Evolutionary conservation across 2,888 invertebrate genomes (phyloP).

Genomic region (Nemotelus nigrinus): DNA sequence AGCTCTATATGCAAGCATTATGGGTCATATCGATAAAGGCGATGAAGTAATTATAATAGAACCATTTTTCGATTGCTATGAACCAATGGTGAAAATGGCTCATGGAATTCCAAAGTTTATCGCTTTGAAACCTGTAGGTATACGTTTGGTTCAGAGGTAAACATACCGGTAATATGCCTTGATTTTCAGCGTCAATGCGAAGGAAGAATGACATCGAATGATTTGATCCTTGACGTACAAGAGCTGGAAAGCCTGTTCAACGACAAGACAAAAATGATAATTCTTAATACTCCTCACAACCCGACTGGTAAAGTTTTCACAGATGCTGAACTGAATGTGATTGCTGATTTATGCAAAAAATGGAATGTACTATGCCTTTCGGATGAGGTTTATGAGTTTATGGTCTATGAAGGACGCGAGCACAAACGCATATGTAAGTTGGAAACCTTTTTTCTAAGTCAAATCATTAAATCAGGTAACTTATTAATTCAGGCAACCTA

Average conservation of each 20-base stretch:
- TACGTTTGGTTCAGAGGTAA: neutral
- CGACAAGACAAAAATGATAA: conserved; percentile 89
- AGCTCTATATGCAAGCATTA: conserved; percentile 85
- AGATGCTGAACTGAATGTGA: conserved; percentile 73
- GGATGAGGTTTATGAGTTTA: conserved; percentile 99
- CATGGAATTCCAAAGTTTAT: conserved; percentile 89
- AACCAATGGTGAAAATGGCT: conserved; percentile 90
- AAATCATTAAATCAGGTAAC: neutral
- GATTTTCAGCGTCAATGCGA: conserved; percentile 57
- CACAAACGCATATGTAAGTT: conserved; percentile 88
- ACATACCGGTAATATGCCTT: conserved; percentile 26
- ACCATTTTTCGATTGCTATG: conserved; percentile 98
- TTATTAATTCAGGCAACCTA: conserved; percentile 73
- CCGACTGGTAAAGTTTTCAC: conserved; percentile 89
- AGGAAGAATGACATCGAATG: conserved; percentile 72
- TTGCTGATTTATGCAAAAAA: conserved; percentile 90
- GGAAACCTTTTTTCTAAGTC: neutral
- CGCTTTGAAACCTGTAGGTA: conserved; percentile 80
- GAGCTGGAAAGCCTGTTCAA: conserved; percentile 86
- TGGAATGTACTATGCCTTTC: conserved; percentile 91
- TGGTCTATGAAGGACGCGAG: conserved; percentile 83
- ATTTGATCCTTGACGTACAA: conserved; percentile 87
- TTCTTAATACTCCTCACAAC: conserved; percentile 98
- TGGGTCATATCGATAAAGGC: conserved; percentile 85
- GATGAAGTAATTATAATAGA: conserved; percentile 97